Base-by-base conservation (phyloP, 2,113 vertebrate genomes). In the Lampris incognitus region DNA sequence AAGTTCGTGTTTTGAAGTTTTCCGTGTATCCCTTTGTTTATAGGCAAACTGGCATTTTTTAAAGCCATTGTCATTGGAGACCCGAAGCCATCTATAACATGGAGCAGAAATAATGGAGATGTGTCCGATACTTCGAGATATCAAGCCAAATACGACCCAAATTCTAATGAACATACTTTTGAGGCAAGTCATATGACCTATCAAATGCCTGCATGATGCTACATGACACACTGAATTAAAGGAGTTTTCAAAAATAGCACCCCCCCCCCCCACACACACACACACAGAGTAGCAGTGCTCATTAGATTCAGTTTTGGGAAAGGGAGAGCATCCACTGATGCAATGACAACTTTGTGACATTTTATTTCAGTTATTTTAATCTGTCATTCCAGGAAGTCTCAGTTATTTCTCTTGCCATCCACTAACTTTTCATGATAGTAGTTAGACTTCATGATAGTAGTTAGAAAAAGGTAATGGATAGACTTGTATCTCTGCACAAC, bases 11-110 rank as follows among this genome's bases (percentile, higher is more conserved):
- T 24, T 24, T 24, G 24, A 46, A 5, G 44, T 46, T 46, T 46
- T 5, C 44, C 7, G 44, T 46, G 44, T 46, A 5, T 52, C 11
- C 50, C 8, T 37, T 69, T 59, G 80, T 69, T 52, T 46, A 9
- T 88, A 98, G 96, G 96, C 39, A 97, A 95, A 93, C 94, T 89
- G 82, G 95, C 95, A 51, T 78, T 94, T 88, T 96, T 97, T 72
- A 95, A 94, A 84, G 96, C 92, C 37, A 90, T 95, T 74, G 94
- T 97, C 58, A 94, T 69, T 9, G 96, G 95, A 65, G 91, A 96
- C 1, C 96, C 97, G 9, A 9, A 48, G 44, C 95, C 96, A 0
- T 72, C 91, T 0, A 92, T 97, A 56, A 88, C 81, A 13, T 97
- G 95, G 96, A 89, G 87, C 0, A 91, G 94, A 62, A 88, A 71